Conservation (phyloP, 2,888 invertebrate species). For the Noctua comes region DNA sequence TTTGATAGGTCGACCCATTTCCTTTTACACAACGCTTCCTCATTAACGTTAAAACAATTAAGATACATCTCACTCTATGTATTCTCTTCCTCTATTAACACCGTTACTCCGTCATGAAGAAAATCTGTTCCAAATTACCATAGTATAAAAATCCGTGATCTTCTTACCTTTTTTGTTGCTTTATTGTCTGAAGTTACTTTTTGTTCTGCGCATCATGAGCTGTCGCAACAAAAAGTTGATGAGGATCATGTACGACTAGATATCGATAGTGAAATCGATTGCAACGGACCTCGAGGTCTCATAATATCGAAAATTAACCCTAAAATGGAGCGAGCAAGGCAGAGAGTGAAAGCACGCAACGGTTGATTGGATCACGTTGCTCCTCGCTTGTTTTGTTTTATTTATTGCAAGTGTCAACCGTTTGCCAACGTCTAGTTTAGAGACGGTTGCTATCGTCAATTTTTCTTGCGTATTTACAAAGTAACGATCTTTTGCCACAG, state of each 20-base stretch:
- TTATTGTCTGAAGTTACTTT: conserved; percentile 19
- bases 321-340: conserved; percentile 71
- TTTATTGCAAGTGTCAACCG: conserved; percentile 79
- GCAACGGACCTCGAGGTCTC: conserved; percentile 56
- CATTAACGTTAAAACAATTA: conserved; percentile 37
- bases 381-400: conserved; percentile 77
- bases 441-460: conserved; percentile 73
- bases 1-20: conserved; percentile 32
- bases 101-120: conserved; percentile 31
- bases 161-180: conserved; percentile 26
- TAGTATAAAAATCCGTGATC: conserved; percentile 17
- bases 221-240: conserved; percentile 39
- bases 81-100: conserved; percentile 36
- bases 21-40: conserved; percentile 37
- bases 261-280: conserved; percentile 67
- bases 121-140: conserved; percentile 38
- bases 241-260: conserved; percentile 37
- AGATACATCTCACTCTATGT: conserved; percentile 27
- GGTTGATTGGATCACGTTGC: conserved; percentile 81
- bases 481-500: conserved; percentile 28
- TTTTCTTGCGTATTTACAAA: conserved; percentile 62
- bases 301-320: conserved; percentile 71
- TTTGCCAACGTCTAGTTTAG: conserved; percentile 77
- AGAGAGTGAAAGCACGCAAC: conserved; percentile 86
- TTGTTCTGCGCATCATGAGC: conserved; percentile 25